Evolutionary conservation across 2,888 invertebrate genomes (phyloP), one percentile per base, ranked within the genome.

Genomic region (Ctenicera cuprea): DNA sequence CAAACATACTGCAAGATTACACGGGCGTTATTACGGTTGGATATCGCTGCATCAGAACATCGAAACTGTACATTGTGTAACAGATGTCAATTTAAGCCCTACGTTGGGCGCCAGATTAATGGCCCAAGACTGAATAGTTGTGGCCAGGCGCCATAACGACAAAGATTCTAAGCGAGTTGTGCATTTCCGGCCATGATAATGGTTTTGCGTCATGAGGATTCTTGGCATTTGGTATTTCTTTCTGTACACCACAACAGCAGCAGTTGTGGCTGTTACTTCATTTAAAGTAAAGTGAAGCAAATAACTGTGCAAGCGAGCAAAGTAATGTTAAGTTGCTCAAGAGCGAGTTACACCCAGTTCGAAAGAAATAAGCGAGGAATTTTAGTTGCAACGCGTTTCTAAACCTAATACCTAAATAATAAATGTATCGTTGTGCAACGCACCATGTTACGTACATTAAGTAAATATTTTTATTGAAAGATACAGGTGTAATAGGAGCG

Each of bases 401-500:
- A 71, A 76, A 73, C 65, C 45, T 57, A 67, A 63, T 70, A 69
- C 64, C 38, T 59, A 59, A 38, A 48, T 70, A 70, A 70, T 61
- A 66, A 68, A 57, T 72, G 66, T 72, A 72, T 65, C 62, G 50
- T 61, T 61, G 66, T 62, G 88, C 88, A 88, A 89, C 87, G 86
- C 86, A 83, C 86, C 88, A 43, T 30, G 54, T 88, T 88, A 87
- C 88, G 86, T 87, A 88, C 88, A n/a, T 88, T 88, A 74, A 88
- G 87, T 88, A 88, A 88, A 75, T 65, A 69, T 65, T 75, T 86
- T 88, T 89, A 89, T 88, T 88, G 88, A 88, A 89, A 88, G 87
- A 85, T 82, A 82, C 74, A 83, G 85, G 86, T 88, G 86, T 86
- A 87, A 87, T 88, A 88, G 87, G 86, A 88, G 88, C 86, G 87